Evolutionary conservation across 2,888 invertebrate genomes (phyloP).

Genomic region (Cactoblastis cactorum): DNA sequence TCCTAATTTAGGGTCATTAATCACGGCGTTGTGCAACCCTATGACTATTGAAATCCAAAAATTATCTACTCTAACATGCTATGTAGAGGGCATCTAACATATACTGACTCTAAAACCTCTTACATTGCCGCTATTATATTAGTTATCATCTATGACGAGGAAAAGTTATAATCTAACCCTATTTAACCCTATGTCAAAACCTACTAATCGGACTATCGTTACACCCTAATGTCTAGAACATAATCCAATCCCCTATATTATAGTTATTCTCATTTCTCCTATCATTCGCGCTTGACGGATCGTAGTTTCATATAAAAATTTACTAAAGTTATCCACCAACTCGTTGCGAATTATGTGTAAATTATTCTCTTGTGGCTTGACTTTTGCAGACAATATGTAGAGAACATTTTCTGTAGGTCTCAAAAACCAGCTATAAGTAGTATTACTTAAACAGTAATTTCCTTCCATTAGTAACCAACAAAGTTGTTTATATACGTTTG

Average conservation of each 20-base stretch:
- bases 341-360: slow-evolving; percentile 49
- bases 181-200: slow-evolving; percentile 40
- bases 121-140: slow-evolving; percentile 43
- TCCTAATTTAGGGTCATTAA: neutral
- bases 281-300: slow-evolving; percentile 28
- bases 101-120: slow-evolving; percentile 38
- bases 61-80: slow-evolving; percentile 56
- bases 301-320: slow-evolving; percentile 36
- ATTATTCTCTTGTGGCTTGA: slow-evolving; percentile 46
- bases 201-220: slow-evolving; percentile 47
- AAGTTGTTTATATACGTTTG: slow-evolving; percentile 54
- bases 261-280: neutral
- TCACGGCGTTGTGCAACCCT: slow-evolving; percentile 46
- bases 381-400: slow-evolving; percentile 30
- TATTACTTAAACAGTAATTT: slow-evolving; percentile 47
- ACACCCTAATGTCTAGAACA: slow-evolving; percentile 31
- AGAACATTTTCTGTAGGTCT: slow-evolving; percentile 18
- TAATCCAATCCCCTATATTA: neutral
- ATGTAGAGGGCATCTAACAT: slow-evolving; percentile 41
- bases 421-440: slow-evolving; percentile 25
- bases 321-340: slow-evolving; percentile 39
- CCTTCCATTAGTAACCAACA: slow-evolving; percentile 47
- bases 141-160: slow-evolving; percentile 37
- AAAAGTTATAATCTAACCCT: slow-evolving; percentile 44
- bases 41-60: slow-evolving; percentile 60